Evolutionary conservation across 2,797 vertebrate species (phyloP), one percentile per base, ranked within the genome.

Genomic region (Phoebastria nigripes): DNA sequence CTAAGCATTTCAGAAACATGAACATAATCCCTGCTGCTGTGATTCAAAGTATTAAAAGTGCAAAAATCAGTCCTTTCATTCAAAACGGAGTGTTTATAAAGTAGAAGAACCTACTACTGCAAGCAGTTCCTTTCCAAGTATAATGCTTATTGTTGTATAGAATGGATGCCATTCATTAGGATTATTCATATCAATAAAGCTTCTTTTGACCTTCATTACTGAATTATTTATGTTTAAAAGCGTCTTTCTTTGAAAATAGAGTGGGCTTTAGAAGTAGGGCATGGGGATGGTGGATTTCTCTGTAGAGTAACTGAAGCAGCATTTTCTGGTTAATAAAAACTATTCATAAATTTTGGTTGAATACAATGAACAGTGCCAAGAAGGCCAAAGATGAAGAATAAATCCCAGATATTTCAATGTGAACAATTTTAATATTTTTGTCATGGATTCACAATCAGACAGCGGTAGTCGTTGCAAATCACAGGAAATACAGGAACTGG

Each of bases 181-280:
- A 80, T 94, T 95, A 89, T 92, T 95, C 74, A 52, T 91, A 78
- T 78, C 71, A 93, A 78, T 92, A 93, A 93, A 94, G 76, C 81
- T 94, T 74, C 67, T 91, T 95, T 95, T 95, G 81, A 94, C 59
- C 58, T 92, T 92, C 88, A 72, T 93, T 95, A 87, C 72, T 94
- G 90, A 95, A 93, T 93, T 89, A 92, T 92, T 95, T 92, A 92
- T 94, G 44, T 89, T 89, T 92, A 80, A 95, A 96, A 85, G 49
- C 24, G 9, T 77, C 83, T 93, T 88, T 96, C 91, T 90, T 80
- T 92, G 74, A 52, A 95, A 96, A 82, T 17, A 82, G 28, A 82
- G 88, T 67, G 44, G 67, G 71, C 59, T 93, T 96, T 80, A 89
- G 78, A 96, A 87, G 49, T 73, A 82, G 61, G 74, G 41, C 67